These are phyloP conservation scores for Nemapogon koenigi DNA, from an alignment of 2,888 invertebrate species.

Conservation along the genomic window DNA sequence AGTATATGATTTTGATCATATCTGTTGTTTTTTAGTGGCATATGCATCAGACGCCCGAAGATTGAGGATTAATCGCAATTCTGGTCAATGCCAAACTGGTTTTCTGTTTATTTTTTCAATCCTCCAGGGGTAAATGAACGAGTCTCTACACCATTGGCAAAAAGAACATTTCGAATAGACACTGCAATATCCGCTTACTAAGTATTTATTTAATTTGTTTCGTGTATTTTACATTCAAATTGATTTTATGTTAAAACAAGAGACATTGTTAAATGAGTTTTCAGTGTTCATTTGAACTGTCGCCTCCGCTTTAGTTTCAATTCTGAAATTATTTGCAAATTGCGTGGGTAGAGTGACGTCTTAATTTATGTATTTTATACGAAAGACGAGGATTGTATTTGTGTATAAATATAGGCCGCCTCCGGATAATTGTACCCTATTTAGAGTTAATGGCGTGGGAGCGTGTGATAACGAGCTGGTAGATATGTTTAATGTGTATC, in stretches of 20 bases:
- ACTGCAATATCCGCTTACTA: too few species aligned
- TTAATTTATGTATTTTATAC: conserved; percentile 5
- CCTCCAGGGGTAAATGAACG: conserved; percentile 33
- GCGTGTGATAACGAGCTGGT: too few species aligned
- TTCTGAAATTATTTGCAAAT: neutral
- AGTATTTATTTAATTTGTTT: too few species aligned
- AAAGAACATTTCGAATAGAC: too few species aligned
- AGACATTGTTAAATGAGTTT: too few species aligned
- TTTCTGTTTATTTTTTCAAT: conserved; percentile 25
- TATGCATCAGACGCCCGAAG: conserved; percentile 7
- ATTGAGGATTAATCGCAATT: conserved; percentile 38
- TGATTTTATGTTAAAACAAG: too few species aligned
- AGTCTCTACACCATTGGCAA: too few species aligned
- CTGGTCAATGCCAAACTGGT: conserved; percentile 48
- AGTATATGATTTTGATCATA: too few species aligned
- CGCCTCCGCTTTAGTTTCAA: conserved; percentile 4
- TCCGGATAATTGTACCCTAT: neutral
- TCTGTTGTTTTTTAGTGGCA: conserved; percentile 7
- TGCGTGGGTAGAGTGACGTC: conserved; percentile 2
- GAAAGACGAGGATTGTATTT: neutral
- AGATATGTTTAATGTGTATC: too few species aligned
- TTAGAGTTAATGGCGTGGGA: conserved; percentile 4
- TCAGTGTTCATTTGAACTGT: neutral
- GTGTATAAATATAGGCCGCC: neutral
- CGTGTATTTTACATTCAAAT: too few species aligned